phyloP scores from a whole-genome alignment of 35 echinoderm and acorn worm genomes.

The Ptychodera flava region DNA sequence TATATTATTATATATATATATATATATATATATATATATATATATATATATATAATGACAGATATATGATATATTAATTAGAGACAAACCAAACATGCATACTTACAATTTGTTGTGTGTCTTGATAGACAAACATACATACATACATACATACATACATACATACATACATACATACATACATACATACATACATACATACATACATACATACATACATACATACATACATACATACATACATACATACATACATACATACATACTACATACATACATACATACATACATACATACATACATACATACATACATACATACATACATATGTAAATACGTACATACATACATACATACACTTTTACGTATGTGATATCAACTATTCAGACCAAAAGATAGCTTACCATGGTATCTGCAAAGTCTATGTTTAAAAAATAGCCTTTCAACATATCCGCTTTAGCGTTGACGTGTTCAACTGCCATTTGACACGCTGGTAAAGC shows the following conservation, averaged over 20 bases:
- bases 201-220: neutral
- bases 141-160: conserved; percentile 2
- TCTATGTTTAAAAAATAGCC: neutral
- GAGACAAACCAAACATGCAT: too few species aligned
- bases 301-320: neutral
- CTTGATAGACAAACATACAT: neutral
- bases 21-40: too few species aligned
- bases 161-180: conserved; percentile 2
- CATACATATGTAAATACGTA: neutral
- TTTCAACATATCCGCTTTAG: neutral
- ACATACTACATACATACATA: conserved; percentile 2
- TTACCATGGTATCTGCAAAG: neutral
- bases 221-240: neutral
- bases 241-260: neutral
- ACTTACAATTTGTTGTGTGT: too few species aligned
- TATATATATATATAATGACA: too few species aligned
- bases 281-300: neutral
- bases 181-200: neutral
- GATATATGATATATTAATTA: too few species aligned
- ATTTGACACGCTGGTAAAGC: neutral
- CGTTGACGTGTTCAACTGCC: neutral
- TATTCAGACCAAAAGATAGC: neutral
- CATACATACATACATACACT: neutral
- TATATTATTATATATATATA: too few species aligned
- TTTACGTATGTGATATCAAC: neutral